phyloP scores from a whole-genome alignment of 2,888 invertebrate genomes.

The Spilarctia lutea region DNA sequence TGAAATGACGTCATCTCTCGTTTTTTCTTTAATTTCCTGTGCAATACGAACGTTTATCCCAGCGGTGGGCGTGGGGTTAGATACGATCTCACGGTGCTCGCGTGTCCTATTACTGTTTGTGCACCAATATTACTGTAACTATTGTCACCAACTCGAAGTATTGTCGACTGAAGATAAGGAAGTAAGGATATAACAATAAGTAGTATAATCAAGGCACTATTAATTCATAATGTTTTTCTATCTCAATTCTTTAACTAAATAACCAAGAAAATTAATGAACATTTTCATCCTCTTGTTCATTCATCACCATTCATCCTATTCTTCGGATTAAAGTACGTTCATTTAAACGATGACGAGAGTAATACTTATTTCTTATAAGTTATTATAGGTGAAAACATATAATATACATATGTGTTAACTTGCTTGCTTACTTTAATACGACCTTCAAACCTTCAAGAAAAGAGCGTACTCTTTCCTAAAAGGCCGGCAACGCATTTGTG shows the following conservation, averaged over 20 bases:
- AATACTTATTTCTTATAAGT: background rate
- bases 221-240: background rate
- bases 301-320: too few species aligned
- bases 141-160: constrained; percentile 19
- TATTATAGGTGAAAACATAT: background rate
- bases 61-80: constrained; percentile 52
- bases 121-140: constrained; percentile 46
- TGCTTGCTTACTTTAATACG: too few species aligned
- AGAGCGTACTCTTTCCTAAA: too few species aligned
- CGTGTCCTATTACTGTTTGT: constrained; percentile 68
- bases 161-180: background rate
- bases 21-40: constrained; percentile 54
- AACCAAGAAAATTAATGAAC: background rate
- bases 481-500: too few species aligned
- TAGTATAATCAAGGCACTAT: background rate
- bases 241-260: background rate
- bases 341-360: background rate
- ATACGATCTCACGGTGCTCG: constrained; percentile 74
- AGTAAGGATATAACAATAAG: background rate
- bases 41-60: constrained; percentile 62
- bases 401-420: too few species aligned
- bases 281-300: too few species aligned
- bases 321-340: background rate
- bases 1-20: constrained; percentile 39
- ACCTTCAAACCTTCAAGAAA: too few species aligned